phyloP scores from a whole-genome alignment of 2,888 invertebrate genomes.

The Lamproptera curius region DNA sequence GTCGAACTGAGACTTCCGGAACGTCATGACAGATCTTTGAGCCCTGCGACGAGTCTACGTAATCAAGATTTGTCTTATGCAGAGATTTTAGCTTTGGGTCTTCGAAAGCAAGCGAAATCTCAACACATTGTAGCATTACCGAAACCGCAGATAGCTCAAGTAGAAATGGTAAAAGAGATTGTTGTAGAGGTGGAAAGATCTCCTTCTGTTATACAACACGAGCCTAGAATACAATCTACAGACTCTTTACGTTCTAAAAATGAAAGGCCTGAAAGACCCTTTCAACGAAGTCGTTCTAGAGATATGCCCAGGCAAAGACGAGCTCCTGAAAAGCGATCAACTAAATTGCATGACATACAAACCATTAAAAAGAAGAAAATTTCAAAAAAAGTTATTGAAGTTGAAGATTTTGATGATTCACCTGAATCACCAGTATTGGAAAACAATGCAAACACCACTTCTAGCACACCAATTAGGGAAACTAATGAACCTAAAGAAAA shows the following conservation, averaged over 20 bases:
- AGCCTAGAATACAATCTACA: slow-evolving; percentile 32
- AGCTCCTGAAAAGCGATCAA: slow-evolving; percentile 56
- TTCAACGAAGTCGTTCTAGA: slow-evolving; percentile 55
- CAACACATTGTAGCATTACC: slow-evolving; percentile 48
- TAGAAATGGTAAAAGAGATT: slow-evolving; percentile 58
- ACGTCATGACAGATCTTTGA: slow-evolving; percentile 40
- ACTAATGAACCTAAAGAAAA: slow-evolving; percentile 24
- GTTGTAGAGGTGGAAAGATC: slow-evolving; percentile 50
- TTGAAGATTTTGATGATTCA: slow-evolving; percentile 60
- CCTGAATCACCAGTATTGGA: slow-evolving; percentile 27
- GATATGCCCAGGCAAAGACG: slow-evolving; percentile 62
- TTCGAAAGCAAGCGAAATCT: slow-evolving; percentile 54
- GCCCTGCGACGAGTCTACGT: slow-evolving; percentile 43
- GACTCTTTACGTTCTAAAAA: slow-evolving; percentile 28
- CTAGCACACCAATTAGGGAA: neutral
- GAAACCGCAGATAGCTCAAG: slow-evolving; percentile 60
- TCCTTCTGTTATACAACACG: slow-evolving; percentile 35
- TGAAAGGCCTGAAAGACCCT: slow-evolving; percentile 36
- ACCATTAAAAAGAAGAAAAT: slow-evolving; percentile 58
- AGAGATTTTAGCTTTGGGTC: slow-evolving; percentile 83
- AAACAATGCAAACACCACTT: neutral
- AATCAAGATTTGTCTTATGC: slow-evolving; percentile 85
- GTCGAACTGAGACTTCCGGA: slow-evolving; percentile 33
- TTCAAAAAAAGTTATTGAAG: slow-evolving; percentile 59
- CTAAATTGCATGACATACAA: slow-evolving; percentile 55